These are phyloP conservation scores for Chouioia cunea DNA, from an alignment of 2,888 invertebrate species.

Conservation along the genomic window DNA sequence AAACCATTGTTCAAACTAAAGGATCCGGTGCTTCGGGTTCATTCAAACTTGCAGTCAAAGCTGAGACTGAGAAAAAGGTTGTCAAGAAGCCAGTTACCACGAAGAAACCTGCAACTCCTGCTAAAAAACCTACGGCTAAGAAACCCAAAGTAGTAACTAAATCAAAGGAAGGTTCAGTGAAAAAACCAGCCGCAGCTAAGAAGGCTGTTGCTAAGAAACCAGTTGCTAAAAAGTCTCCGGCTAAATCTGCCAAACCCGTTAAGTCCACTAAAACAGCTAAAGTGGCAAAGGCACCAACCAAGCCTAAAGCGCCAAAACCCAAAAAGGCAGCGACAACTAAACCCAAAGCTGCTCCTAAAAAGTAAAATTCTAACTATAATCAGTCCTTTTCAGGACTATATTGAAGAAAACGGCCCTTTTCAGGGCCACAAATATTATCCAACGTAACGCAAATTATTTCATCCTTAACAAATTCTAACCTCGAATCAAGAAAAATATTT, in stretches of 20 bases:
- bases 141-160: conserved; percentile 39
- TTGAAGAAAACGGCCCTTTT: conserved; percentile 52
- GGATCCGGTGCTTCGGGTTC: conserved; percentile 72
- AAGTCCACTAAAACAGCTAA: no score
- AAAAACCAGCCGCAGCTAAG: conserved; percentile 40
- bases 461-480: no score
- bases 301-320: conserved; percentile 67
- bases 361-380: conserved; percentile 44
- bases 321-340: conserved; percentile 57
- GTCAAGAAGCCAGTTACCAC: conserved; percentile 50
- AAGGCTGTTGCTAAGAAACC: no score
- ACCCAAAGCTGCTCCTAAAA: conserved; percentile 46
- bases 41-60: conserved; percentile 64
- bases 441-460: no score
- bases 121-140: conserved; percentile 49
- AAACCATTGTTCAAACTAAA: conserved; percentile 71
- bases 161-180: conserved; percentile 1
- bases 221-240: no score
- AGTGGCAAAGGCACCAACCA: conserved; percentile 62
- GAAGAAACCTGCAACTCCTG: no score
- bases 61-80: conserved; percentile 29
- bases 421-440: no score
- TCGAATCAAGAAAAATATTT: no score
- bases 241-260: no score
- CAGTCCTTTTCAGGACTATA: no score